Evolutionary conservation across 2,113 vertebrate species (phyloP).

Genomic region (Chaetorhynchus papuensis): DNA sequence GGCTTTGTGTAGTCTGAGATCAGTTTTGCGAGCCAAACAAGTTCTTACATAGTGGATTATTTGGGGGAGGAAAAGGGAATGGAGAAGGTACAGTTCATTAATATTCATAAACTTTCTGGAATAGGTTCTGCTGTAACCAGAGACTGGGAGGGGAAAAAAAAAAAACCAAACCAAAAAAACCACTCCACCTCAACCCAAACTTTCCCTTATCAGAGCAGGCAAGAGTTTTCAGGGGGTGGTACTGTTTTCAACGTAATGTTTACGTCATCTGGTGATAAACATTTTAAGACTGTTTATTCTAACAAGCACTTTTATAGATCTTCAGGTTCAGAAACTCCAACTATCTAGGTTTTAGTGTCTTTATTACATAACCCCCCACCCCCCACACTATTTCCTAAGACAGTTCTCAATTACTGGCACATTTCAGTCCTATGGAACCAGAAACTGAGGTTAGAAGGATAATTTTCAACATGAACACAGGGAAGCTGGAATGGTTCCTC

Average conservation of each 20-base stretch:
- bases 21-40: not conserved
- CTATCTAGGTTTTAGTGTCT: not conserved
- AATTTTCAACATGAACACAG: not conserved
- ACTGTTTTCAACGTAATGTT: not conserved
- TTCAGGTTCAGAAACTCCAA: not conserved
- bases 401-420: not conserved
- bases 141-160: not conserved
- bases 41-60: not conserved
- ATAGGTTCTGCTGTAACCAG: not conserved
- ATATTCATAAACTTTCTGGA: not conserved
- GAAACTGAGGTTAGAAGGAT: not conserved
- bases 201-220: not conserved
- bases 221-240: not conserved
- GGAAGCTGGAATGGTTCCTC: not conserved
- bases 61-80: accelerated
- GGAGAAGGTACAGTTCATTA: not conserved
- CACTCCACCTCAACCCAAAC: not conserved
- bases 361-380: not conserved
- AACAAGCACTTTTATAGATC: not conserved
- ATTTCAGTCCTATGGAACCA: not conserved
- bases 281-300: not conserved
- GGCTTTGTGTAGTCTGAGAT: accelerated
- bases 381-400: not conserved
- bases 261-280: not conserved
- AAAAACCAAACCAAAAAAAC: too few relatives aligned